Base-by-base conservation (phyloP, 1,140 invertebrate genomes). In the Saccostrea cuccullata region DNA sequence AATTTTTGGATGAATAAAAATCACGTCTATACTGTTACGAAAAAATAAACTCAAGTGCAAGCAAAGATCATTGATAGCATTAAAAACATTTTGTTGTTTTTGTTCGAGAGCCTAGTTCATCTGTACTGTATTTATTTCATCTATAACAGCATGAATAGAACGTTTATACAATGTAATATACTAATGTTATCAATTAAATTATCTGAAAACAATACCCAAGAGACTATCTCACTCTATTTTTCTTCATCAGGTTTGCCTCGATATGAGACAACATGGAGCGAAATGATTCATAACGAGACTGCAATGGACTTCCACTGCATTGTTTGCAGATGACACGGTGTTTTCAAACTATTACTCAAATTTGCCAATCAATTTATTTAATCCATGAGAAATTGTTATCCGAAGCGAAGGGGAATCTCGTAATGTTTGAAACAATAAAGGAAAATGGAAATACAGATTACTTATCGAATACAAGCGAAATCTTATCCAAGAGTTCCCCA, bases 281-380 rank as follows among this genome's bases (percentile, higher is more conserved):
- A 30, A 2, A 64, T 77, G 70, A 77, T 5, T 77, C 70, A 77
- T 36, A 15, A 77, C 26, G 26, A 13, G 30, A 5, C 26, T 11
- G 26, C 26, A 77, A 17, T 40, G 5, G 30, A 36, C 11, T 30
- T 15, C 13, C 13, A 26, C 70, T 13, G 15, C 30, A 77, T 77
- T 77, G 70, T 77, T 73, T 77, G 70, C 26, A 36, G 70, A 77
- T 77, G 30, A 36, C 30, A 30, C 70, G 26, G 26, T 30, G 70
- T 77, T 77, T 77, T 77, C 26, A 77, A 40, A 77, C 26, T 77
- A 77, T 4, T 15, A 36, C 26, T 26, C 26, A 77, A 36, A 77
- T 77, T 77, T 77, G 70, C 70, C 70, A 77, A 77, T 77, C 30
- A 77, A 77, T 77, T 77, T 36, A 77, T 77, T 77, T 13, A 30